Evolutionary conservation across 2,888 invertebrate genomes (phyloP).

Genomic region (Acleris cristana): DNA sequence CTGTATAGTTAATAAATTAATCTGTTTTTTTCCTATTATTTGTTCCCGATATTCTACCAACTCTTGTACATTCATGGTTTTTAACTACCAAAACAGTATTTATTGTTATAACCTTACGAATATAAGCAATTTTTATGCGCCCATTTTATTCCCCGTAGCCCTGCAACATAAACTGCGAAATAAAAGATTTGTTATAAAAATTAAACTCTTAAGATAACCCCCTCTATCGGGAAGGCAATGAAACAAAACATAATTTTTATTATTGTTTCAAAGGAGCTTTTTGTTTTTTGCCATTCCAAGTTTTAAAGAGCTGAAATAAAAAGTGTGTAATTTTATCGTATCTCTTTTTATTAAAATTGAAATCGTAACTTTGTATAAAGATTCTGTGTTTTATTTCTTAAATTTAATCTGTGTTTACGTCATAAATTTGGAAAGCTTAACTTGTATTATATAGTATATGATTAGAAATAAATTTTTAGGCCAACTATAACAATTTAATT

Average conservation of each 20-base stretch:
- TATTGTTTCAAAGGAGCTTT: conserved; percentile 68
- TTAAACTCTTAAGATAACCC: conserved; percentile 74
- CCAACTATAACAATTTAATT: too few relatives aligned
- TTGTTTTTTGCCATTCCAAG: conserved; percentile 67
- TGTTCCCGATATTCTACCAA: background rate
- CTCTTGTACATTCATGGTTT: conserved; percentile 6
- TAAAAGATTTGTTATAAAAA: conserved; percentile 80
- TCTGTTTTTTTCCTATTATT: too few relatives aligned
- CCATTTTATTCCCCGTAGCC: conserved; percentile 68
- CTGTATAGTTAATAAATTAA: too few relatives aligned
- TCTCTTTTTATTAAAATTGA: conserved; percentile 40
- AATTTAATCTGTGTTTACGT: background rate
- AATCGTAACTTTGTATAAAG: conserved; percentile 17
- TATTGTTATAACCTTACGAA: conserved; percentile 67
- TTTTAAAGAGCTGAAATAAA: conserved; percentile 67
- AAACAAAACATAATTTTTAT: conserved; percentile 71
- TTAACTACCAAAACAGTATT: conserved; percentile 47
- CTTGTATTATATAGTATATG: too few relatives aligned
- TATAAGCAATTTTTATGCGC: conserved; percentile 67
- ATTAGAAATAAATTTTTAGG: too few relatives aligned
- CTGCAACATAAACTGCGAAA: conserved; percentile 70
- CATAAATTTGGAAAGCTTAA: background rate
- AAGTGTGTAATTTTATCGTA: conserved; percentile 51
- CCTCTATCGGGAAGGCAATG: conserved; percentile 62
- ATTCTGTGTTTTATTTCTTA: conserved; percentile 1